phyloP scores from a whole-genome alignment of 2,113 vertebrate genomes.

The Coptodon bakossiorum region DNA sequence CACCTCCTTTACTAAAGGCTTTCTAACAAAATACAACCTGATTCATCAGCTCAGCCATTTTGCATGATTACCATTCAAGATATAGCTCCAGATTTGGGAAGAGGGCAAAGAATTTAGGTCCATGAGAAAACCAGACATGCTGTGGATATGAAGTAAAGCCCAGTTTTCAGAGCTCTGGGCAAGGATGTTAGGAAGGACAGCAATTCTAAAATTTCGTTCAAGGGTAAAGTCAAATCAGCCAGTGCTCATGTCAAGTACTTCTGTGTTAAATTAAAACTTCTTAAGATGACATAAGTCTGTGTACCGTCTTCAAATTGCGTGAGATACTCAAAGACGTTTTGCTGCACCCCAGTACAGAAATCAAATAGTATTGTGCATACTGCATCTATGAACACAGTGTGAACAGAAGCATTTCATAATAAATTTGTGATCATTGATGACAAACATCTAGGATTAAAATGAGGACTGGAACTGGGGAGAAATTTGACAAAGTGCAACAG shows the following conservation, averaged over 20 bases:
- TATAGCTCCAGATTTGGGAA: neutral
- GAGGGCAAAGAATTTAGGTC: neutral
- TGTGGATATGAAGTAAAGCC: neutral
- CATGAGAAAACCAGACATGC: neutral
- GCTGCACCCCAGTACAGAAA: neutral
- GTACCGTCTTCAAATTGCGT: neutral
- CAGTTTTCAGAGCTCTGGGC: neutral
- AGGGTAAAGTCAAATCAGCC: neutral
- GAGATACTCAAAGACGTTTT: neutral
- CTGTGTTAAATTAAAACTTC: slow-evolving; percentile 12
- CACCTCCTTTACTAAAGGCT: neutral
- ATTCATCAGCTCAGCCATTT: neutral
- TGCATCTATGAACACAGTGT: neutral
- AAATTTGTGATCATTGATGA: neutral
- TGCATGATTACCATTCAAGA: neutral
- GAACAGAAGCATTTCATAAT: neutral
- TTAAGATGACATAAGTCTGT: neutral
- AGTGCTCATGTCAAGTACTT: neutral
- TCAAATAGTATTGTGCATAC: neutral
- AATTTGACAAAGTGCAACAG: neutral
- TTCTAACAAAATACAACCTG: neutral
- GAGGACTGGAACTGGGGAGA: neutral
- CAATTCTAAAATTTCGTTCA: neutral
- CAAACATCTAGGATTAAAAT: neutral
- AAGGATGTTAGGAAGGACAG: neutral